phyloP scores from a whole-genome alignment of 2,797 vertebrate genomes.

The Hirundo rustica region DNA sequence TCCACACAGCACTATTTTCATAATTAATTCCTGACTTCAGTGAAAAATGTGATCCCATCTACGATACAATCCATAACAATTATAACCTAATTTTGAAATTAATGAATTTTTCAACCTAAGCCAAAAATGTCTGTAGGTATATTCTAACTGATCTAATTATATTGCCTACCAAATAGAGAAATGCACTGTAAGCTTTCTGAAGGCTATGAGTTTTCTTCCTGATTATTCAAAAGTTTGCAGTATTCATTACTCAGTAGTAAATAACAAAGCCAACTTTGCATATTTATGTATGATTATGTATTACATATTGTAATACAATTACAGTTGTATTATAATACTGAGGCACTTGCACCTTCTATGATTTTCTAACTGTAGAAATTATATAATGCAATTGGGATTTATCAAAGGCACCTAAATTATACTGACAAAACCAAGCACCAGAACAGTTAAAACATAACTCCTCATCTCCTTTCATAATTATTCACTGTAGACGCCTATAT shows the following conservation, averaged over 20 bases:
- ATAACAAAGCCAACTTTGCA: not conserved
- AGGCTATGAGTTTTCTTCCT: not conserved
- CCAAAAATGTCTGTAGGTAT: not conserved
- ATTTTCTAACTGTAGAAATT: not conserved
- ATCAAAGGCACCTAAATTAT: not conserved
- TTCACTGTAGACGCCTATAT: not conserved
- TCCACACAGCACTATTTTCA: not conserved
- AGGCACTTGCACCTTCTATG: not conserved
- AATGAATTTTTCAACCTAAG: not conserved
- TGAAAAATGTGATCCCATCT: not conserved
- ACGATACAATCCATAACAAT: not conserved
- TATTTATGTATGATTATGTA: not conserved
- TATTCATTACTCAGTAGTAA: not conserved
- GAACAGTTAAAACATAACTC: not conserved
- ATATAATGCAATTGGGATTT: not conserved
- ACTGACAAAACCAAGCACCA: not conserved
- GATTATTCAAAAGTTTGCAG: not conserved
- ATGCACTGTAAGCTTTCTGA: not conserved
- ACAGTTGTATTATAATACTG: not conserved
- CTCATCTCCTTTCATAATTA: not conserved
- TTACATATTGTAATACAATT: not conserved
- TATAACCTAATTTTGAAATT: not conserved
- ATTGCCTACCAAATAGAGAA: not conserved
- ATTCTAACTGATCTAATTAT: not conserved
- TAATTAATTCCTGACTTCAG: not conserved